Base-by-base conservation (phyloP, 1,140 invertebrate species). In the Tetramorium alpestre region DNA sequence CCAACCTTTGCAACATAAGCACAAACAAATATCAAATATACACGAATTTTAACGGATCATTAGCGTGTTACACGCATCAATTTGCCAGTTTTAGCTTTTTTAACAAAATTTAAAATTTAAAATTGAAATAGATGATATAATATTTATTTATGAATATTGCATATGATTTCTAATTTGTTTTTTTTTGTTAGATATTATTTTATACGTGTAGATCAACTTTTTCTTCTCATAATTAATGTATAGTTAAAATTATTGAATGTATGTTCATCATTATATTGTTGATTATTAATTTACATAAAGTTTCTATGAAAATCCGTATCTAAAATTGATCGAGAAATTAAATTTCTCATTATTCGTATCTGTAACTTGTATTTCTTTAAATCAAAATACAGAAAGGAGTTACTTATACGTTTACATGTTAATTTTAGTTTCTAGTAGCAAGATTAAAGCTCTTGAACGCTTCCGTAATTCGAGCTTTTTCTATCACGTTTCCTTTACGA, bases 381-480 rank as follows among this genome's bases (percentile, higher is more conserved):
- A 25, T 62, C 3, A 49, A 84, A 62, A 38, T 22, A 25, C 47
- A 49, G 13, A 38, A 49, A 60, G 54, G 22, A 62, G 22, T 75
- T 75, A 75, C 67, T 41, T 18, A 6, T 51, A 8, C 80, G 80
- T 73, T 73, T 82, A 72, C 80, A 84, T 38, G 69, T 84, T 84
- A 84, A 84, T 73, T 84, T 73, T 22, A 81, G 62, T 41, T 70
- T 44, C 49, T 38, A 51, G 67, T 60, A 84, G 80, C 69, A 60
- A 49, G 41, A 54, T 51, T 73, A 60, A 73, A 73, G 69, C 80
- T 60, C 69, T 75, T 60, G 41, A 73, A 75, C 69, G 54, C 80
- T 18, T 28, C 41, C 28, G 80, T 84, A 84, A 84, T 73, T 73
- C 25, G 80, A 84, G 80, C 80, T 47, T 84, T 84, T 84, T 84